phyloP scores from a whole-genome alignment of 2,797 vertebrate species.

The Octomys mimax region DNA sequence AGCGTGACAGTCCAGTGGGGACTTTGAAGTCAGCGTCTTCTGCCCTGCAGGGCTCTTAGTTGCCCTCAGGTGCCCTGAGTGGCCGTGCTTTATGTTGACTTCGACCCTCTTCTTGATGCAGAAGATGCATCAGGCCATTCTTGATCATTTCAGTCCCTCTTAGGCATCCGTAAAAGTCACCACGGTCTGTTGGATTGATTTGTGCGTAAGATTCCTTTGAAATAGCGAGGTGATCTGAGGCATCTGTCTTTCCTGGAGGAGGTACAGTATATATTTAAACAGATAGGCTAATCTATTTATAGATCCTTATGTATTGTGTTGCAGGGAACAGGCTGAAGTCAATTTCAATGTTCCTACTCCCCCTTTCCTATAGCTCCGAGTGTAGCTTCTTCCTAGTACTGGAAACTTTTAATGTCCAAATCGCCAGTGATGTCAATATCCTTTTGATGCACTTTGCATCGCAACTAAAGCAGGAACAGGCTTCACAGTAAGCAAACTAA shows the following conservation, averaged over 20 bases:
- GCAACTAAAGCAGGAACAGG: conserved; percentile 77
- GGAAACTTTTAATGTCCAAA: conserved; percentile 54
- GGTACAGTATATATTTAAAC: background rate
- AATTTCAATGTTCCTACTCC: background rate
- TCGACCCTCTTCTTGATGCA: background rate
- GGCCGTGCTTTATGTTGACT: background rate
- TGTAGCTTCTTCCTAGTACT: conserved; percentile 64
- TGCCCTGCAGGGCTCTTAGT: background rate
- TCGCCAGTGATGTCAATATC: conserved; percentile 65
- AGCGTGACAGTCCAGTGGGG: background rate
- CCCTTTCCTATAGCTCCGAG: conserved; percentile 63
- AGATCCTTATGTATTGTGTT: background rate
- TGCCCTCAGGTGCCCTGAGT: background rate
- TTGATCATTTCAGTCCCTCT: background rate
- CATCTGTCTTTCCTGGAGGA: background rate
- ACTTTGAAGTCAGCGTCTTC: background rate
- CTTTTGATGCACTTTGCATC: conserved; percentile 75
- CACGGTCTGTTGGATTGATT: background rate
- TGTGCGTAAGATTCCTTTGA: background rate
- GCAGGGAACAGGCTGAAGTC: conserved; percentile 20
- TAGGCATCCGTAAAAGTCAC: background rate
- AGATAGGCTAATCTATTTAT: conserved; percentile 36
- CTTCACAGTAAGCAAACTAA: conserved; percentile 77
- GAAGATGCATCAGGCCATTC: background rate
- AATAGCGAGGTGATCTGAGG: conserved; percentile 1